Conservation (phyloP, 2,797 vertebrate genomes). For the Chelidonichthys spinosus region DNA sequence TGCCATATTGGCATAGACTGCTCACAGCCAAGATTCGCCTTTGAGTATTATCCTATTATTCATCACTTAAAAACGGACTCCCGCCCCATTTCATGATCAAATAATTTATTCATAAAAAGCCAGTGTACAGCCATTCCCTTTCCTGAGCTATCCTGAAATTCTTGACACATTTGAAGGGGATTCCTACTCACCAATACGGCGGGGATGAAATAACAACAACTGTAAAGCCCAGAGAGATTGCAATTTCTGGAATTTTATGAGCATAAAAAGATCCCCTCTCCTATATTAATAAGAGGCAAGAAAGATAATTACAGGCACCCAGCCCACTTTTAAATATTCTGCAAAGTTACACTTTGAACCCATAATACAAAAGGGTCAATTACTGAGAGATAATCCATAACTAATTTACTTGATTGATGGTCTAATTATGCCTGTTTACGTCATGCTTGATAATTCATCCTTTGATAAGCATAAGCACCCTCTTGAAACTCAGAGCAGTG, state of each 20-base stretch:
- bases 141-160: conserved; percentile 16
- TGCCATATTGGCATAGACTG: conserved; percentile 34
- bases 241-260: conserved; percentile 50
- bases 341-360: conserved; percentile 71
- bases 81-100: conserved; percentile 39
- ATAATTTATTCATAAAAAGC: conserved; percentile 28
- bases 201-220: conserved; percentile 39
- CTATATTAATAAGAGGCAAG: conserved; percentile 39
- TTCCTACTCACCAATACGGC: conserved; percentile 33
- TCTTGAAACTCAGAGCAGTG: conserved; percentile 58
- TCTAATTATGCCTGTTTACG: conserved; percentile 82
- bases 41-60: conserved; percentile 56
- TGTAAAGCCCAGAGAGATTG: conserved; percentile 25
- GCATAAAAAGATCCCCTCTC: conserved; percentile 31
- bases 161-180: conserved; percentile 43
- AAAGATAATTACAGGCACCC: conserved; percentile 45
- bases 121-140: conserved; percentile 26
- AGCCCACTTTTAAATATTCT: conserved; percentile 59
- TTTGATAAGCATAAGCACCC: conserved; percentile 79
- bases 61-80: conserved; percentile 48
- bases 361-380: conserved; percentile 77
- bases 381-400: conserved; percentile 82
- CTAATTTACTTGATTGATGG: conserved; percentile 83
- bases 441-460: conserved; percentile 79
- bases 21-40: conserved; percentile 46